Base-by-base conservation (phyloP, 2,888 invertebrate genomes). In the Ceriagrion tenellum region DNA sequence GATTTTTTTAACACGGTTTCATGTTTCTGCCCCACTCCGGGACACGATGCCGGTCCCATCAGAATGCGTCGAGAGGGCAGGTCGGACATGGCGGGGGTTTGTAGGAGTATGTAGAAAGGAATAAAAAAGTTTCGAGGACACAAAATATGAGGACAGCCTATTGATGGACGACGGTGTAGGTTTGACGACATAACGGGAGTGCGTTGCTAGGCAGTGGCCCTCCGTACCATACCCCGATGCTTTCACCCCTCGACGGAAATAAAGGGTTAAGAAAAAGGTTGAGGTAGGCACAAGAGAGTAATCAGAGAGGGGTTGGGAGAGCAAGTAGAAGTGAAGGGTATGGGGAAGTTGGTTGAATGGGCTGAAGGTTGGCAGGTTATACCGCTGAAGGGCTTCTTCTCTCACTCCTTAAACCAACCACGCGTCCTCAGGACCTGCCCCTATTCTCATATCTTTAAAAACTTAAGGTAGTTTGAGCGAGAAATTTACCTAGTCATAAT, bases 11-110 rank as follows among this genome's bases (percentile, higher is more conserved):
- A 40, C 91, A 47, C 1, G 74, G 93, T 93, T 69, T 93, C 74
- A n/a, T 55, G 93, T 93, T 93, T 93, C 69, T 35, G 47, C n/a
- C 74, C 69, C 47, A 35, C 23, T 26, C 93, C 74, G 93, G 74
- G 93, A 93, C n/a, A 93, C 93, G 93, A 74, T 47, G 63, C 93
- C 74, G 93, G 74, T 69, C 74, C 69, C 47, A 69, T 69, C n/a
- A 18, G 93, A 91, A 91, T 26, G 56, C 59, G 23, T 6, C 35
- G 35, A 3, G 30, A 55, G n/a, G n/a, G 47, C 59, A 59, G 16
- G 59, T 90, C 55, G 8, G 20, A 2, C 90, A 30, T 2, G 35
- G 59, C 0, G 30, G 30, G 18, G 18, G 56, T 18, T 18, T n/a
- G 30, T 56, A n/a, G 59, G 90, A 23, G 55, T 26, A n/a, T n/a